A percentile compares a stretch with the other conserved stretches of the same genome.
Evolutionary conservation across 2,888 invertebrate species (phyloP).

Genomic region (Meghimatium bilineatum): DNA sequence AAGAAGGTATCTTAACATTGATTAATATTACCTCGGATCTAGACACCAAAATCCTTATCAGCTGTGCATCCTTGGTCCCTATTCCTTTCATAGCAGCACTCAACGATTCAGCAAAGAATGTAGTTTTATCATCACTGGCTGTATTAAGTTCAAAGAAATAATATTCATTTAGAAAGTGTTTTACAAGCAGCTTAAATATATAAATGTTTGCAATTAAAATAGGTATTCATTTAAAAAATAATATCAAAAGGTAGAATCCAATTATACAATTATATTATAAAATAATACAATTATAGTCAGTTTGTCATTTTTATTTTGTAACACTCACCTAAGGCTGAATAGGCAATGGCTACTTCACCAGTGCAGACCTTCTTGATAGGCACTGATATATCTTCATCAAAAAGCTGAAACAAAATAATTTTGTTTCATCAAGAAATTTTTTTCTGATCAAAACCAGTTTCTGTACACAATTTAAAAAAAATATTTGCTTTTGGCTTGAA

Average conservation of each 20-base stretch:
- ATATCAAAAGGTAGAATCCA: too few species aligned
- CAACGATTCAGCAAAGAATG: constrained; percentile 73
- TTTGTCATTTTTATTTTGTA: not conserved
- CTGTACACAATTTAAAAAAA: too few species aligned
- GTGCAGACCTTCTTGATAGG: constrained; percentile 60
- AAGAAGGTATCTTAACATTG: not conserved
- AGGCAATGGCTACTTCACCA: constrained; percentile 64
- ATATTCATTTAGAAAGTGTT: not conserved
- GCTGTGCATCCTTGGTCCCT: constrained; percentile 72
- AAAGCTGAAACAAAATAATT: constrained; percentile 55
- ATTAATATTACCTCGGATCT: constrained; percentile 71
- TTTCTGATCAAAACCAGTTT: too few species aligned
- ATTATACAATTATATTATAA: too few species aligned
- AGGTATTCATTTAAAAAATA: not conserved
- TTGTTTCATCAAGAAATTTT: not conserved
- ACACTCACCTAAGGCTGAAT: constrained; percentile 63
- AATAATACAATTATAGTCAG: not conserved
- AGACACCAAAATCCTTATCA: constrained; percentile 73
- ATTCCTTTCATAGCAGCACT: constrained; percentile 71
- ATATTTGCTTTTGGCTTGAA: too few species aligned
- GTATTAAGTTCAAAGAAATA: not conserved
- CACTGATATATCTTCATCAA: constrained; percentile 64
- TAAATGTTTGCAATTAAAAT: not conserved
- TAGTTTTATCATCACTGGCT: constrained; percentile 63
- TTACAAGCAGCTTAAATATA: not conserved